These are phyloP conservation scores for Subanguina moxae DNA, from an alignment of 1,140 invertebrate genomes.

Conservation along the genomic window DNA sequence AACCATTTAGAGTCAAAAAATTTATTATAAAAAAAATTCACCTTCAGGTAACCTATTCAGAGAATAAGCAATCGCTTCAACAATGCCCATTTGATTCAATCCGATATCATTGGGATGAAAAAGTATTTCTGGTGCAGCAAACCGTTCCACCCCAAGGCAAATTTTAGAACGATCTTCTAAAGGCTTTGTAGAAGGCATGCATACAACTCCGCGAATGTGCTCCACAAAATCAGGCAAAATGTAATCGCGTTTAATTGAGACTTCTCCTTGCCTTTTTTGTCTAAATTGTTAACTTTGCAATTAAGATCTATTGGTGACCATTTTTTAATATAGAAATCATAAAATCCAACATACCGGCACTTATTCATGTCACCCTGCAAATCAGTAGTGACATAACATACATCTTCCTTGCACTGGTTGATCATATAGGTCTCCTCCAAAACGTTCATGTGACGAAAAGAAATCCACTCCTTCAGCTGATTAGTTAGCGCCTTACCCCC, in stretches of 20 bases:
- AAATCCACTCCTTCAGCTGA: slow-evolving; percentile 94
- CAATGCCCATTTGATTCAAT: slow-evolving; percentile 86
- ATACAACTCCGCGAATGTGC: slow-evolving; percentile 72
- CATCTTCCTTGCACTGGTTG: slow-evolving; percentile 93
- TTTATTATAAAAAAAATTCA: background rate
- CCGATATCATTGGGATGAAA: slow-evolving; percentile 92
- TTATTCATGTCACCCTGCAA: slow-evolving; percentile 74
- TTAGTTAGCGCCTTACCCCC: slow-evolving; percentile 96
- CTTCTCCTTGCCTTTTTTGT: slow-evolving; percentile 63
- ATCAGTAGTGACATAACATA: slow-evolving; percentile 84
- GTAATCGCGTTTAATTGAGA: slow-evolving; percentile 74
- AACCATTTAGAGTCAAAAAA: slow-evolving; percentile 56
- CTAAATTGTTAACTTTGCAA: background rate
- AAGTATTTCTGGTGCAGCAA: slow-evolving; percentile 86
- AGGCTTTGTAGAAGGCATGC: background rate
- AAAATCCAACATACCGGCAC: too few species aligned
- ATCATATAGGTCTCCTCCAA: slow-evolving; percentile 99
- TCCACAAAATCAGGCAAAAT: slow-evolving; percentile 74
- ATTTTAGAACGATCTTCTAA: slow-evolving; percentile 28
- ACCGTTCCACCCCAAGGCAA: slow-evolving; percentile 74
- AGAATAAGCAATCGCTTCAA: slow-evolving; percentile 74
- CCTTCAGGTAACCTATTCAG: slow-evolving; percentile 36
- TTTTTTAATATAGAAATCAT: background rate
- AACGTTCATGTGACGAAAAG: slow-evolving; percentile 91
- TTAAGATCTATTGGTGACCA: background rate